phyloP scores from a whole-genome alignment of 2,797 vertebrate species.

The Alexandromys oeconomus region DNA sequence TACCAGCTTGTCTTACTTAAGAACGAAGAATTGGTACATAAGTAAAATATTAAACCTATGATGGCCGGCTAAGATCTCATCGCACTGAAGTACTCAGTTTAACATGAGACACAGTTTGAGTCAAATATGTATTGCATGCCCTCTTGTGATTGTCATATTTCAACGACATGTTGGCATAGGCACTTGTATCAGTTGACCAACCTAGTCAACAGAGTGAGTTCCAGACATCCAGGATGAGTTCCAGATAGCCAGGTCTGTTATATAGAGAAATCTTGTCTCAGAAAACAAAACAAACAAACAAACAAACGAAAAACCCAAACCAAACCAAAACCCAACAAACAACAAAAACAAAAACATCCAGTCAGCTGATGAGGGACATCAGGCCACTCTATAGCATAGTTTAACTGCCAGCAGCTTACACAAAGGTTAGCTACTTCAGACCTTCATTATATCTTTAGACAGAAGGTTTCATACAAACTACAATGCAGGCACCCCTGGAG shows the following conservation, averaged over 20 bases:
- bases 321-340: neutral
- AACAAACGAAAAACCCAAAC: too few species aligned
- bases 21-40: neutral
- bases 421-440: neutral
- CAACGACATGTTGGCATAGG: neutral
- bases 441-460: neutral
- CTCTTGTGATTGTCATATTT: neutral
- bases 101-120: conserved; percentile 15
- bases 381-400: neutral
- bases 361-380: neutral
- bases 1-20: neutral
- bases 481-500: neutral
- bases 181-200: too few species aligned
- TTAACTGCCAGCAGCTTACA: neutral
- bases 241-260: too few species aligned
- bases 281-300: too few species aligned
- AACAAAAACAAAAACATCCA: too few species aligned
- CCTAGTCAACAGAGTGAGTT: too few species aligned
- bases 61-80: neutral
- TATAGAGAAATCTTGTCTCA: too few species aligned
- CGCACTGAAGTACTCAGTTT: neutral
- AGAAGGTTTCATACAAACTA: neutral
- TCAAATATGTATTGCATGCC: neutral
- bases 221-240: too few species aligned
- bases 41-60: neutral